These are phyloP conservation scores for Diarsia dahlii DNA, from an alignment of 2,888 invertebrate species.

Conservation along the genomic window DNA sequence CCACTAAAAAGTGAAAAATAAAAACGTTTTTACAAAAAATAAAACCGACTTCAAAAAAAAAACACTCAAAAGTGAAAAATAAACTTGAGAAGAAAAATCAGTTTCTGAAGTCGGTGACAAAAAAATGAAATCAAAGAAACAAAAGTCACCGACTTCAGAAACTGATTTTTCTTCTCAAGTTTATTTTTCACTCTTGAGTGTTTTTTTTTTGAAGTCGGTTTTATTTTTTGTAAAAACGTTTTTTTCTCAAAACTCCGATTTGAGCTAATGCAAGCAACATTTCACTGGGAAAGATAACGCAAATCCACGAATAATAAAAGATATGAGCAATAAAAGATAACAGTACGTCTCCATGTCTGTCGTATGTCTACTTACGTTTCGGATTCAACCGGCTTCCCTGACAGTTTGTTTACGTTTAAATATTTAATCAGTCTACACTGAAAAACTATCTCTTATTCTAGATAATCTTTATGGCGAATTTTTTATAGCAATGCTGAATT, in stretches of 20 bases:
- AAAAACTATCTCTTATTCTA: slow-evolving; percentile 16
- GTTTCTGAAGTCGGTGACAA: too few species aligned
- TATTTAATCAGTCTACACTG: slow-evolving; percentile 45
- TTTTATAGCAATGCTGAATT: neutral
- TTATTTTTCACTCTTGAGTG: too few species aligned
- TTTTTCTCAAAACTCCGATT: slow-evolving; percentile 10
- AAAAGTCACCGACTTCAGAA: too few species aligned
- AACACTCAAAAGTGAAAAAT: too few species aligned
- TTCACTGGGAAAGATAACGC: slow-evolving; percentile 24
- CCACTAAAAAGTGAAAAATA: too few species aligned
- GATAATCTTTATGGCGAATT: slow-evolving; percentile 20
- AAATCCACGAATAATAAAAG: slow-evolving; percentile 24
- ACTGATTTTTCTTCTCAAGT: too few species aligned
- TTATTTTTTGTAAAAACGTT: too few species aligned
- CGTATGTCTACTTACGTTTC: slow-evolving; percentile 45
- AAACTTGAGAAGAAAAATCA: too few species aligned
- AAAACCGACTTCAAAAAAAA: too few species aligned
- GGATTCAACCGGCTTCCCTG: slow-evolving; percentile 40
- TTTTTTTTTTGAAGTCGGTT: too few species aligned
- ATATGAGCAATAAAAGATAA: slow-evolving; percentile 50
- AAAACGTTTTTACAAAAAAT: too few species aligned
- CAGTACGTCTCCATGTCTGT: slow-evolving; percentile 36
- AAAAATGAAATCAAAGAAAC: too few species aligned
- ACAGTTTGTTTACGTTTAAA: slow-evolving; percentile 44
- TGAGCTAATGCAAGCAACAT: slow-evolving; percentile 12